phyloP scores from a whole-genome alignment of 1,140 invertebrate genomes.

The Drosophila mojavensis region DNA sequence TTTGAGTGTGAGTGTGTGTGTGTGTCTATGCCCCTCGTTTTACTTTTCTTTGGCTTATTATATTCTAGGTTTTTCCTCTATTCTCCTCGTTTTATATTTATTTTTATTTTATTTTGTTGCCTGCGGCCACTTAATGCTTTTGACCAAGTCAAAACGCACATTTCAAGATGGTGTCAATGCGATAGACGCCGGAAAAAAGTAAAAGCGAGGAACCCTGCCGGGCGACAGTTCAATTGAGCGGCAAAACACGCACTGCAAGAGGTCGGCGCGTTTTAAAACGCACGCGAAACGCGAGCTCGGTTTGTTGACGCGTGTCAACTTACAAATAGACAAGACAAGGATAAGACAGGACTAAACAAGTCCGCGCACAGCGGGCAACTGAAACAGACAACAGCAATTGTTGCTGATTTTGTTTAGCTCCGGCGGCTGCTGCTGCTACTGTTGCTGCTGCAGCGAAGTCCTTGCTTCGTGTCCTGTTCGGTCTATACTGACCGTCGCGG shows the following conservation, averaged over 20 bases:
- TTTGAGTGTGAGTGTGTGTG: not conserved
- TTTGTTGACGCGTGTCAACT: not conserved
- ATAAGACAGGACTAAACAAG: constrained; percentile 53
- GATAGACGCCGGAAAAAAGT: constrained; percentile 43
- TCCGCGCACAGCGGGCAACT: constrained; percentile 69
- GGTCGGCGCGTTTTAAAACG: constrained; percentile 49
- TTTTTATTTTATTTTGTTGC: constrained; percentile 28
- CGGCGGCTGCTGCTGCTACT: not conserved
- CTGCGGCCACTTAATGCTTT: constrained; percentile 61
- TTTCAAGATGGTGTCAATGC: constrained; percentile 72
- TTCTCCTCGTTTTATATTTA: constrained; percentile 2
- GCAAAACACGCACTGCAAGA: constrained; percentile 47
- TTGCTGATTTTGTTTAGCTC: constrained; percentile 74
- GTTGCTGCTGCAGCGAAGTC: constrained; percentile 49
- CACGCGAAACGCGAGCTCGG: constrained; percentile 40
- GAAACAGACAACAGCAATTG: constrained; percentile 70
- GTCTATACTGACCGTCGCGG: constrained; percentile 50
- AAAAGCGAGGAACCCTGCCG: constrained; percentile 21
- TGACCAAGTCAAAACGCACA: constrained; percentile 56
- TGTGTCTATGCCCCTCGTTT: constrained; percentile 39
- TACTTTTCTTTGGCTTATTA: constrained; percentile 23
- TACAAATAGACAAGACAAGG: constrained; percentile 16
- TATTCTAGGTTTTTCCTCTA: constrained; percentile 4
- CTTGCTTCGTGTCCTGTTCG: constrained; percentile 48
- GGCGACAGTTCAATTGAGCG: constrained; percentile 63